phyloP scores from a whole-genome alignment of 2,113 vertebrate genomes.

The Nettapus auritus region DNA sequence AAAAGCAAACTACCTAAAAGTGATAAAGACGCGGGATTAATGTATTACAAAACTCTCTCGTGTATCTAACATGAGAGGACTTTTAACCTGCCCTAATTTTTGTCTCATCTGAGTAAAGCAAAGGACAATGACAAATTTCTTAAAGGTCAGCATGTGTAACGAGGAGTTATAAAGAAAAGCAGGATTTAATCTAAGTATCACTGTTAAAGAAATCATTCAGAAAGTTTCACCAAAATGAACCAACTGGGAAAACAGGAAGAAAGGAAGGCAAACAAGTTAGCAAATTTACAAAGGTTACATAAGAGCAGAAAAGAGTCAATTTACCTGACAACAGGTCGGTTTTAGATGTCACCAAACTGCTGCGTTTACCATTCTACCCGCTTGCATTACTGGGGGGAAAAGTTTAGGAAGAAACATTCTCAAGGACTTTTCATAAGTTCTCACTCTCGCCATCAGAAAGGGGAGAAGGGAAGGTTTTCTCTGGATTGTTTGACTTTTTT shows the following conservation, averaged over 20 bases:
- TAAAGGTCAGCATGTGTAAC: background rate
- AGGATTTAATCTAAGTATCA: background rate
- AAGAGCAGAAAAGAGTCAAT: constrained; percentile 71
- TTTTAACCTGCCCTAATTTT: background rate
- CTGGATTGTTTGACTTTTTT: constrained; percentile 83
- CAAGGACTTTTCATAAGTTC: constrained; percentile 78
- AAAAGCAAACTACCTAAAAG: constrained; percentile 49
- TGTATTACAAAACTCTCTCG: background rate
- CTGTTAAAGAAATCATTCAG: background rate
- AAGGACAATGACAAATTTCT: constrained; percentile 1
- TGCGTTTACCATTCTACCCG: constrained; percentile 76
- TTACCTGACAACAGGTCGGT: constrained; percentile 80
- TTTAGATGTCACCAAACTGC: constrained; percentile 79
- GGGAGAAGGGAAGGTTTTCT: constrained; percentile 85
- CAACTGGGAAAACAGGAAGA: constrained; percentile 28
- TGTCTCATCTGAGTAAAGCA: constrained; percentile 27
- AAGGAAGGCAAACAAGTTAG: constrained; percentile 53
- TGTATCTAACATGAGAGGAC: background rate
- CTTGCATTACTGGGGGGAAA: constrained; percentile 82
- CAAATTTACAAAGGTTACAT: constrained; percentile 5
- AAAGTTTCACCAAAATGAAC: constrained; percentile 4
- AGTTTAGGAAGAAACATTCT: constrained; percentile 84
- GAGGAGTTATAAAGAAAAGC: background rate
- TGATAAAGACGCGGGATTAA: background rate
- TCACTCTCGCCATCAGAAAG: constrained; percentile 81